phyloP scores from a whole-genome alignment of 2,888 invertebrate genomes.

The Microctonus aethiopoides region DNA sequence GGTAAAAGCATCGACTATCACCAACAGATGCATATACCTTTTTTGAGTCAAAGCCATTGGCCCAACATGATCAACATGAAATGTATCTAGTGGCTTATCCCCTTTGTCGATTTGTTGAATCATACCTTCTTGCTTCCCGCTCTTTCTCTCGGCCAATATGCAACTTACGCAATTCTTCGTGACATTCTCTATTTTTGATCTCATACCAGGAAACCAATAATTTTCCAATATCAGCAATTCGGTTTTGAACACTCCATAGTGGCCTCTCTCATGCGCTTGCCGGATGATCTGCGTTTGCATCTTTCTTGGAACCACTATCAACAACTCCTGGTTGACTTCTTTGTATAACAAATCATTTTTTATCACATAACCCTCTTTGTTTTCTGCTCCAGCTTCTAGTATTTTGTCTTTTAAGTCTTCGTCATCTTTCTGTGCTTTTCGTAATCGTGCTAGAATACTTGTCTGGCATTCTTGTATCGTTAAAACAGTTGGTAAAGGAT shows the following conservation, averaged over 20 bases:
- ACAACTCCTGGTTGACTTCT: slow-evolving; percentile 1
- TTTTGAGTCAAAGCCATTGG: too few species aligned
- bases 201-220: slow-evolving; percentile 31
- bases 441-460: too few species aligned
- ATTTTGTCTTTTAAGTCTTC: too few species aligned
- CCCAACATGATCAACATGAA: slow-evolving; percentile 56
- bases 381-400: too few species aligned
- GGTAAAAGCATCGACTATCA: slow-evolving; percentile 49
- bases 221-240: slow-evolving; percentile 18
- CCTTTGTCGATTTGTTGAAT: slow-evolving; percentile 49
- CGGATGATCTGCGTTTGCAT: slow-evolving; percentile 59
- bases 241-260: slow-evolving; percentile 54
- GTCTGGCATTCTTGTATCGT: too few species aligned
- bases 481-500: too few species aligned
- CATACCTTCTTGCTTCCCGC: slow-evolving; percentile 49
- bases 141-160: slow-evolving; percentile 46
- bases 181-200: slow-evolving; percentile 26
- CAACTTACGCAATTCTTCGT: slow-evolving; percentile 41
- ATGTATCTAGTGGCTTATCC: slow-evolving; percentile 48
- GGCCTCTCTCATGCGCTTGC: slow-evolving; percentile 56
- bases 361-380: too few species aligned
- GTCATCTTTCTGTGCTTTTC: too few species aligned
- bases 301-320: slow-evolving; percentile 28
- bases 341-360: slow-evolving; percentile 22
- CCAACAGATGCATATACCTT: slow-evolving; percentile 52